Base-by-base conservation (phyloP, 2,888 invertebrate genomes). In the Bembecia ichneumoniformis region DNA sequence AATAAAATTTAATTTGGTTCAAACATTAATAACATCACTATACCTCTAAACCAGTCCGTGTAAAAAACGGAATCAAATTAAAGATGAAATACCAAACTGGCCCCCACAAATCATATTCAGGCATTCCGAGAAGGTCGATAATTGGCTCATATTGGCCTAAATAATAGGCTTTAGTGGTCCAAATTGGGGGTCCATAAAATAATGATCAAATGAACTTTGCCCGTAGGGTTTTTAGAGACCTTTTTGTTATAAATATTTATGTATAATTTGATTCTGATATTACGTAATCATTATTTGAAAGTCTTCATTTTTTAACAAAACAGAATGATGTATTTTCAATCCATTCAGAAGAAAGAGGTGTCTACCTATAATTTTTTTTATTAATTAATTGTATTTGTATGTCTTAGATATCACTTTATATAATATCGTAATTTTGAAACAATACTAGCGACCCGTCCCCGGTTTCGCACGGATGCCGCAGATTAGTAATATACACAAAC, bases 121-220 rank as follows among this genome's bases (percentile, higher is more conserved):
- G 48, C 55, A 40, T 67, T 64, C 64, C 55, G 53, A 63, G 66
- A 66, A 65, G 56, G 55, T 47, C 56, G 63, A 64, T 69, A 73
- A 69, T 74, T 71, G 67, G 65, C 49, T 56, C 54, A 77, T 80
- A 78, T 78, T 72, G 72, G 71, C 47, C 68, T 63, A 71, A 74
- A 76, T 77, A 73, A 77, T 75, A 75, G 71, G 64, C 66, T 74
- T 76, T 77, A 76, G 64, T 62, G 52, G 59, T 52, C 67, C 72
- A 77, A 78, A 81, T 81, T 75, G 77, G 79, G 70, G 60, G 13
- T 5, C 74, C 81, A 83, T 83, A 82, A 82, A 83, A 82, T 82
- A 83, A 82, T 82, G 79, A 80, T 68, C 74, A 65, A 69, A 68
- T 65, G 74, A 62, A 62, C 56, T 56, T 49, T 40, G 59, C 74